Evolutionary conservation across 2,797 vertebrate genomes (phyloP).

Genomic region (Sylvilagus floridanus): DNA sequence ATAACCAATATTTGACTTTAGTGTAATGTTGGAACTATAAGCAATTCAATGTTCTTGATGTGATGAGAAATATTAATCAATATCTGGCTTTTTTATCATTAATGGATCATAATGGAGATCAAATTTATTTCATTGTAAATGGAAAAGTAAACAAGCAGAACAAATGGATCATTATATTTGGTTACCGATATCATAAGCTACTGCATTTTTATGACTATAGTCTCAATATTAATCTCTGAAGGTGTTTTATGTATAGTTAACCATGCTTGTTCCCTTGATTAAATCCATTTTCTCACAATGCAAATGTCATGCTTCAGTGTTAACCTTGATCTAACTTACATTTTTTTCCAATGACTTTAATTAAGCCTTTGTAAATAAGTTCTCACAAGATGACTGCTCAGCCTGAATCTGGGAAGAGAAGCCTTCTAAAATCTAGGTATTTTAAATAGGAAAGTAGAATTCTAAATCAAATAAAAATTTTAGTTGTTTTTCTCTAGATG

Average conservation of each 20-base stretch:
- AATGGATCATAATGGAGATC: neutral
- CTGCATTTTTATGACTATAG: neutral
- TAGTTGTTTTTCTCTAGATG: neutral
- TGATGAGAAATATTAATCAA: constrained; percentile 29
- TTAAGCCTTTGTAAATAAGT: constrained; percentile 32
- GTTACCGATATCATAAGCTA: neutral
- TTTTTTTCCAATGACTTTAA: constrained; percentile 56
- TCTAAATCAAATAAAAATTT: neutral
- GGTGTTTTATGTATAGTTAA: neutral
- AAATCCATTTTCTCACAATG: constrained; percentile 18
- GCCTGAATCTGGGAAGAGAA: neutral
- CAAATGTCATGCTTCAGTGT: neutral
- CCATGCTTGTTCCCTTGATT: neutral
- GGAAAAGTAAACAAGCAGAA: constrained; percentile 42
- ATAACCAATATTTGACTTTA: neutral
- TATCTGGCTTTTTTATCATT: neutral
- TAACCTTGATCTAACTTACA: neutral
- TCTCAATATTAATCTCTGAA: constrained; percentile 28
- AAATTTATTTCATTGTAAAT: constrained; percentile 24
- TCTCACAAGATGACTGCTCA: neutral
- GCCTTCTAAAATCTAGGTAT: neutral
- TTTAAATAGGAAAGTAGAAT: constrained; percentile 1
- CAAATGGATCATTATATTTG: constrained; percentile 17
- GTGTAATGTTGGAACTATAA: neutral
- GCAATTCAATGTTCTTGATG: neutral